phyloP scores from a whole-genome alignment of 1,140 invertebrate genomes.

The Megalopta genalis region DNA sequence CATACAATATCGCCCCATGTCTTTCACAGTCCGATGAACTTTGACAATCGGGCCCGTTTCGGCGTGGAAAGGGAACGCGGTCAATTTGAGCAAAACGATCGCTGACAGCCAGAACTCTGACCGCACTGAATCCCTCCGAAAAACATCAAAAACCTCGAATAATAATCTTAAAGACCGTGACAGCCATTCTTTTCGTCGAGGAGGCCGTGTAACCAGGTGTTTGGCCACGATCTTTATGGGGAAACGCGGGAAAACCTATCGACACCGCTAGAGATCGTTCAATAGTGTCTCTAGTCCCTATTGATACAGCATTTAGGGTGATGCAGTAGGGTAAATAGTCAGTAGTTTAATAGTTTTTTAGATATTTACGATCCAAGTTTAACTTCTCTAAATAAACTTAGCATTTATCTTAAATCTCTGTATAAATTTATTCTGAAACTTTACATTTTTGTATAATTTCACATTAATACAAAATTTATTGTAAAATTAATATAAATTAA shows the following conservation, averaged over 20 bases:
- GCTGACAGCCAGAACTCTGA: conserved; percentile 27
- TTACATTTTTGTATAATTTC: too few species aligned
- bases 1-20: conserved; percentile 44
- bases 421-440: too few species aligned
- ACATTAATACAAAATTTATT: too few species aligned
- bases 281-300: too few species aligned
- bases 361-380: too few species aligned
- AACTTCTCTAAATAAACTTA: too few species aligned
- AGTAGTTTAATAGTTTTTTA: too few species aligned
- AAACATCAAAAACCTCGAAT: conserved; percentile 48
- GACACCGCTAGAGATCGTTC: too few species aligned
- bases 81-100: conserved; percentile 45
- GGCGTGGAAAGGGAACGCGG: conserved; percentile 38
- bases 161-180: conserved; percentile 39
- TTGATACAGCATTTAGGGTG: too few species aligned
- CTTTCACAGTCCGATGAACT: conserved; percentile 43
- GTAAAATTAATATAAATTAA: too few species aligned
- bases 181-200: conserved; percentile 1
- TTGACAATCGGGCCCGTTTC: conserved; percentile 31
- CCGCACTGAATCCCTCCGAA: conserved; percentile 20
- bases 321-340: too few species aligned
- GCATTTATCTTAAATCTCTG: too few species aligned
- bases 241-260: neutral
- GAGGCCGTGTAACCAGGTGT: conserved; percentile 17
- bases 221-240: neutral